Evolutionary conservation across 2,797 vertebrate species (phyloP).

Genomic region (Myotis myotis): DNA sequence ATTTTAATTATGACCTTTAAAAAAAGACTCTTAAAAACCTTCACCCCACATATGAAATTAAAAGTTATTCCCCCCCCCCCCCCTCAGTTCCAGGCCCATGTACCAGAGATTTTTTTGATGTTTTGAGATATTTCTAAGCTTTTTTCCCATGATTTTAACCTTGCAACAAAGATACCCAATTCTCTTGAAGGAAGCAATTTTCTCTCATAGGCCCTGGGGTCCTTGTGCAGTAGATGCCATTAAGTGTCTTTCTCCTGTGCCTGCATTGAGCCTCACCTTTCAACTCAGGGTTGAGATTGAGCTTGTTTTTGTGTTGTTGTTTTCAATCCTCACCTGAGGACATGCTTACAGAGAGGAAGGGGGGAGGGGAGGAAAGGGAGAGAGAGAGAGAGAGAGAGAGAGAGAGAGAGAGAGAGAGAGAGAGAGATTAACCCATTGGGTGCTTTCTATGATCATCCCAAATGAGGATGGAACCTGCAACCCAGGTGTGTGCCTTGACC

Average conservation of each 20-base stretch:
- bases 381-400: no score
- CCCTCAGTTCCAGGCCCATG: neutral
- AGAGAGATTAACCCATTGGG: neutral
- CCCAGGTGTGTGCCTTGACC: neutral
- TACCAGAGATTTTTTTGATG: neutral
- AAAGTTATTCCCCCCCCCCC: neutral
- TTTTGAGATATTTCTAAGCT: neutral
- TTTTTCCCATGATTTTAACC: neutral
- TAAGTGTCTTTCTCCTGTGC: neutral
- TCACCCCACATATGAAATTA: neutral
- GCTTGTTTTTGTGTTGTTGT: neutral
- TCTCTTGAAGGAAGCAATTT: neutral
- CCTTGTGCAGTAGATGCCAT: neutral
- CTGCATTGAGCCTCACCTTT: neutral
- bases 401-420: neutral
- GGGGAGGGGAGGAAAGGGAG: no score
- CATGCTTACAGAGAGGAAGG: neutral
- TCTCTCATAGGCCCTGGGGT: neutral
- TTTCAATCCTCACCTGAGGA: neutral
- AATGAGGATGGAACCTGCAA: neutral
- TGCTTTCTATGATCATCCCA: neutral
- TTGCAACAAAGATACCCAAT: neutral
- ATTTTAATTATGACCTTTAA: neutral
- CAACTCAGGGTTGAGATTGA: neutral
- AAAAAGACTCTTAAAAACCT: neutral